These are phyloP conservation scores for Cotesia congregata DNA, from an alignment of 2,888 invertebrate genomes.

Conservation along the genomic window DNA sequence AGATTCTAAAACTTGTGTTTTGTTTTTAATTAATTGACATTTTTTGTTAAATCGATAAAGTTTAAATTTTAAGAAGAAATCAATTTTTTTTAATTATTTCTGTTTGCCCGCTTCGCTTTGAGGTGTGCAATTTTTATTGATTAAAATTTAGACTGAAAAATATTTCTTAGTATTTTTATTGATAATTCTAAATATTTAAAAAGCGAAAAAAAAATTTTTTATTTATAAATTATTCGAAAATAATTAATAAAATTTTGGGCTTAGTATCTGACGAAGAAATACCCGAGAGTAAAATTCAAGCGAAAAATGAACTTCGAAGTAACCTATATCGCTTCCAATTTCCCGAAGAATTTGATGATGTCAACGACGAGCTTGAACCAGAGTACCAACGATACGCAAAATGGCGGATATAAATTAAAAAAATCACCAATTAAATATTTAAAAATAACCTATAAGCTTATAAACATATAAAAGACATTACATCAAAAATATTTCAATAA, in stretches of 20 bases:
- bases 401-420: slow-evolving; percentile 54
- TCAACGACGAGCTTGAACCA: slow-evolving; percentile 57
- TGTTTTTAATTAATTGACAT: no score
- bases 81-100: no score
- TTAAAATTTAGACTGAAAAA: no score
- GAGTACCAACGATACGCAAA: slow-evolving; percentile 60
- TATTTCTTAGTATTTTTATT: no score
- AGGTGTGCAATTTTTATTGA: no score
- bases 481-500: background rate
- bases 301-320: slow-evolving; percentile 4
- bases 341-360: slow-evolving; percentile 52
- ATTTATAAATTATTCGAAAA: no score
- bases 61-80: no score
- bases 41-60: no score
- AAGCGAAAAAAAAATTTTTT: no score
- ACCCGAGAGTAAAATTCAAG: slow-evolving; percentile 32
- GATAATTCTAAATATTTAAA: no score
- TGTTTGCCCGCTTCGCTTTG: no score
- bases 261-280: slow-evolving; percentile 27
- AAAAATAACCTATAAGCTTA: slow-evolving; percentile 28
- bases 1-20: no score
- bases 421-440: slow-evolving; percentile 27
- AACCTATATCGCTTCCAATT: slow-evolving; percentile 48
- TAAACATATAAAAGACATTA: slow-evolving; percentile 15
- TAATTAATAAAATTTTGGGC: background rate